Percentiles rank a stretch among this genome's conserved stretches.
Evolutionary conservation across 2,797 vertebrate genomes (phyloP).

Genomic region (Peromyscus nudipes): DNA sequence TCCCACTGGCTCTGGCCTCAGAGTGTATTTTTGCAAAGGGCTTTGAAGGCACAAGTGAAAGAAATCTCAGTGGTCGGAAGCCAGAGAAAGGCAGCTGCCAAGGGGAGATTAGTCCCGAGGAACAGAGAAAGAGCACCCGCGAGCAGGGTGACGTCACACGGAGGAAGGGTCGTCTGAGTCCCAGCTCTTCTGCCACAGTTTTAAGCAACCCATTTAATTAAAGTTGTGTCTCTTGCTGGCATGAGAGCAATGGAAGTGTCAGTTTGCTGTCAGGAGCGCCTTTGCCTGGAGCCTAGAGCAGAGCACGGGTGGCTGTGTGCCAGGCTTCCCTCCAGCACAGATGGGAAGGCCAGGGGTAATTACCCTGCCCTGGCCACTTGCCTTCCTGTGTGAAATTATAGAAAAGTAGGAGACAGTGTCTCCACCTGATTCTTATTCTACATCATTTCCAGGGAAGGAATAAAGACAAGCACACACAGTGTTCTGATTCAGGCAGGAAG

Average conservation of each 20-base stretch:
- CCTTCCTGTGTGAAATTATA: slow-evolving; percentile 77
- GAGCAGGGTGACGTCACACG: slow-evolving; percentile 64
- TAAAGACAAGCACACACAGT: neutral
- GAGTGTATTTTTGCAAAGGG: slow-evolving; percentile 64
- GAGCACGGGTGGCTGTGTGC: slow-evolving; percentile 73
- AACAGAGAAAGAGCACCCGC: neutral
- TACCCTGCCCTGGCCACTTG: slow-evolving; percentile 63
- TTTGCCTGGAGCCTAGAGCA: slow-evolving; percentile 77
- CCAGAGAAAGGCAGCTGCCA: slow-evolving; percentile 66
- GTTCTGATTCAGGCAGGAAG: slow-evolving; percentile 37
- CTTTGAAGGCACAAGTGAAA: slow-evolving; percentile 76
- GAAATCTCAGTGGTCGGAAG: slow-evolving; percentile 65
- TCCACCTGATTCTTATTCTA: slow-evolving; percentile 65
- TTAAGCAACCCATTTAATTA: slow-evolving; percentile 85
- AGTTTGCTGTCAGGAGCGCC: slow-evolving; percentile 82
- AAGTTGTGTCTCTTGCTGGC: slow-evolving; percentile 81
- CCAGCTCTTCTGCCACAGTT: slow-evolving; percentile 73
- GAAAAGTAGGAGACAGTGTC: slow-evolving; percentile 60
- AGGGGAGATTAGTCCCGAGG: slow-evolving; percentile 39
- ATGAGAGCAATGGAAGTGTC: slow-evolving; percentile 82
- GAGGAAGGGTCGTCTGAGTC: slow-evolving; percentile 56
- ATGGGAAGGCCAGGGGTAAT: slow-evolving; percentile 84
- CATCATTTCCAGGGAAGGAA: slow-evolving; percentile 63
- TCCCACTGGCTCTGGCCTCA: slow-evolving; percentile 6
- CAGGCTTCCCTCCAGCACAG: slow-evolving; percentile 75